phyloP scores from a whole-genome alignment of 2,888 invertebrate species.

The Leptopterna dolabrata region DNA sequence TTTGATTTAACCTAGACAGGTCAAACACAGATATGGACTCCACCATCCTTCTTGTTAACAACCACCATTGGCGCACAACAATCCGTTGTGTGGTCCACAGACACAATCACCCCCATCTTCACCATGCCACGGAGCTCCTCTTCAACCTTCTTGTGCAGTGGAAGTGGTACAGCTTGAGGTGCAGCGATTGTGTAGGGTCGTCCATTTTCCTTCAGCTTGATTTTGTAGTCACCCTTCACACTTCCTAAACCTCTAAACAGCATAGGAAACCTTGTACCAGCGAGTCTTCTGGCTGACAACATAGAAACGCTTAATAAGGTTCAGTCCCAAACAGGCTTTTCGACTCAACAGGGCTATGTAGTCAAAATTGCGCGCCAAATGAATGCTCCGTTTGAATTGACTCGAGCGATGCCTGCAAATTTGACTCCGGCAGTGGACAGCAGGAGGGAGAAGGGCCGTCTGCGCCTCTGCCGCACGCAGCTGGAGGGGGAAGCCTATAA shows the following conservation, averaged over 20 bases:
- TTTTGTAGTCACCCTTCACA: not conserved
- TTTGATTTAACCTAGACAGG: constrained; percentile 15
- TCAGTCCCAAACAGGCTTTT: not conserved
- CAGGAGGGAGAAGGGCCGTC: not conserved
- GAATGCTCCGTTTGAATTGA: not conserved
- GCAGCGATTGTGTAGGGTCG: not conserved
- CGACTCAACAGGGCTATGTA: not conserved
- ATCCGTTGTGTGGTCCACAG: not conserved
- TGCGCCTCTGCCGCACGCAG: no score
- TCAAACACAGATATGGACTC: constrained; percentile 30
- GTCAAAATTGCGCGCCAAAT: not conserved
- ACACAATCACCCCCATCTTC: not conserved
- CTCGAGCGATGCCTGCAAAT: not conserved
- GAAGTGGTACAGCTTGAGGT: constrained; percentile 8
- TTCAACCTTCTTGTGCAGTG: constrained; percentile 19
- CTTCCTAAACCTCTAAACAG: not conserved
- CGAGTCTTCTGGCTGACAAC: not conserved
- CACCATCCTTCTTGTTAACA: not conserved
- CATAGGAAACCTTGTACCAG: not conserved
- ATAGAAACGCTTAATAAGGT: not conserved
- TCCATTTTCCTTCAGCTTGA: not conserved
- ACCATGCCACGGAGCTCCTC: constrained; percentile 12
- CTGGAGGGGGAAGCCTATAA: no score
- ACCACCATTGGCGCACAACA: not conserved
- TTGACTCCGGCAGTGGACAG: not conserved